phyloP scores from a whole-genome alignment of 1,140 invertebrate genomes.

The Calycopis cecrops region DNA sequence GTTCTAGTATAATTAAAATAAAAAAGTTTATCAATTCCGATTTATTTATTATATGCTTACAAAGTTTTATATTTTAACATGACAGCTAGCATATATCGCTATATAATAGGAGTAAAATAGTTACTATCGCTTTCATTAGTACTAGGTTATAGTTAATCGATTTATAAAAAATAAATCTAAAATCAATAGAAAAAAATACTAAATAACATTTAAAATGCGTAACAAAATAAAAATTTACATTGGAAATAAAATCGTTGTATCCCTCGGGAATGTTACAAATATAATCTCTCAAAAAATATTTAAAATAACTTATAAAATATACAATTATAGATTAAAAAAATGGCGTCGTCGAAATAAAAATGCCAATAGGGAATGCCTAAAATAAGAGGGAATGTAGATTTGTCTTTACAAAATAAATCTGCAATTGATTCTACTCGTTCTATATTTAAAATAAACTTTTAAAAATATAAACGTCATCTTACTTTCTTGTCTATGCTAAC shows the following conservation, averaged over 20 bases:
- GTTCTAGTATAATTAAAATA: constrained; percentile 6
- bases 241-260: constrained; percentile 63
- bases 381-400: constrained; percentile 1
- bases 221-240: constrained; percentile 70
- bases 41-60: constrained; percentile 66
- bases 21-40: constrained; percentile 57
- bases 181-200: constrained; percentile 49
- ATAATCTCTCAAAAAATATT: constrained; percentile 54
- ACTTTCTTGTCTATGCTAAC: background rate
- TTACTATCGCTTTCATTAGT: constrained; percentile 27
- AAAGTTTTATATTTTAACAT: constrained; percentile 43
- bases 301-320: constrained; percentile 29
- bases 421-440: background rate
- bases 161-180: constrained; percentile 42
- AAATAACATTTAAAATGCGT: constrained; percentile 52
- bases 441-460: background rate
- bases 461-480: background rate
- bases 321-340: constrained; percentile 8
- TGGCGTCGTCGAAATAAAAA: constrained; percentile 8
- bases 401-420: too few relatives aligned
- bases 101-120: constrained; percentile 34
- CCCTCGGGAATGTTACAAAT: constrained; percentile 52
- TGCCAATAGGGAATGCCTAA: constrained; percentile 14
- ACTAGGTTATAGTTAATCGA: constrained; percentile 28
- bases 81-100: constrained; percentile 48